These are phyloP conservation scores for Carterocephalus palaemon DNA, from an alignment of 2,888 invertebrate species.

Conservation along the genomic window DNA sequence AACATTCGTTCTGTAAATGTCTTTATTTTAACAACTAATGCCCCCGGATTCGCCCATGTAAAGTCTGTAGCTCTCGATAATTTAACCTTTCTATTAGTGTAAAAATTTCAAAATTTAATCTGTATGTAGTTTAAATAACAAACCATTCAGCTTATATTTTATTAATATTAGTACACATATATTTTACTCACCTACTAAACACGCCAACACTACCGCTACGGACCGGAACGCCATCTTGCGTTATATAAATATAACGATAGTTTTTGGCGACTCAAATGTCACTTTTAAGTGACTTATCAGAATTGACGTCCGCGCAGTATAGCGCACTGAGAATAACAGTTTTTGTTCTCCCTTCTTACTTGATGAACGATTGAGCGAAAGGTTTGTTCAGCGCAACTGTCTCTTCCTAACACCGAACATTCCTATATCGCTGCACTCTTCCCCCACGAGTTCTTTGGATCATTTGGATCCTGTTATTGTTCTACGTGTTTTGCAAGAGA, in stretches of 20 bases:
- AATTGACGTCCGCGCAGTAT: slow-evolving; percentile 62
- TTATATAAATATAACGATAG: slow-evolving; percentile 46
- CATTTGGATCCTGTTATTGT: slow-evolving; percentile 68
- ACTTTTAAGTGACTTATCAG: slow-evolving; percentile 55
- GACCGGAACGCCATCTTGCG: slow-evolving; percentile 67
- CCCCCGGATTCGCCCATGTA: too few relatives aligned
- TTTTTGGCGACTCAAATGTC: slow-evolving; percentile 53
- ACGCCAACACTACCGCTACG: slow-evolving; percentile 55
- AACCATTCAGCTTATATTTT: too few relatives aligned
- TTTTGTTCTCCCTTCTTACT: slow-evolving; percentile 70
- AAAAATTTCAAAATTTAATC: too few relatives aligned
- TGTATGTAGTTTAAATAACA: too few relatives aligned
- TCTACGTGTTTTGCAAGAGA: slow-evolving; percentile 67
- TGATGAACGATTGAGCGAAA: slow-evolving; percentile 62
- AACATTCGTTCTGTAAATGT: too few relatives aligned
- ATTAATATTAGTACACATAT: too few relatives aligned
- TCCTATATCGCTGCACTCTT: slow-evolving; percentile 43
- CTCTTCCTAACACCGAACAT: slow-evolving; percentile 43
- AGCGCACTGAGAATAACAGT: slow-evolving; percentile 69
- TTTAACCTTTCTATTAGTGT: too few relatives aligned
- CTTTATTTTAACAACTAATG: too few relatives aligned
- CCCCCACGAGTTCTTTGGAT: slow-evolving; percentile 39
- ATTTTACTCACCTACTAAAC: slow-evolving; percentile 61
- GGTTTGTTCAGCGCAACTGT: slow-evolving; percentile 53
- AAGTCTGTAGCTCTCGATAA: too few relatives aligned